phyloP scores from a whole-genome alignment of 2,888 invertebrate species.

The Phortica magna region DNA sequence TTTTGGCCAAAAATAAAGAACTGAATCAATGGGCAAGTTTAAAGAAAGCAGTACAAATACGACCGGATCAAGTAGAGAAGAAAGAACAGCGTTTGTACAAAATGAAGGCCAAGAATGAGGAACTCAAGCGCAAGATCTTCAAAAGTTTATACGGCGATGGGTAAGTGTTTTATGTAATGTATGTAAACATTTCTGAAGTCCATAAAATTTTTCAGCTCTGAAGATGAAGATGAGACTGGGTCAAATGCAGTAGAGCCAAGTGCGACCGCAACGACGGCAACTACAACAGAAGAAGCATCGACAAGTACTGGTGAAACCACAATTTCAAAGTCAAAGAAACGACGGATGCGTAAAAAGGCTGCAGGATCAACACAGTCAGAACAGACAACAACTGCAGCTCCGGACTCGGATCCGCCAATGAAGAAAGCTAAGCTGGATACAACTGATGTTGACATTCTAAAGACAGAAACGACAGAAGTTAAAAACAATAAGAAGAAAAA shows the following conservation, averaged over 20 bases:
- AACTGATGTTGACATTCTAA: constrained; percentile 32
- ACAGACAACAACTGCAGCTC: constrained; percentile 34
- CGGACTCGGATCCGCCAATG: constrained; percentile 9
- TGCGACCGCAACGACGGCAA: neutral
- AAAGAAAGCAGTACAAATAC: constrained; percentile 89
- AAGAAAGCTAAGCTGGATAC: constrained; percentile 35
- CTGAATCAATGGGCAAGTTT: constrained; percentile 97
- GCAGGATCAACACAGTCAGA: constrained; percentile 41
- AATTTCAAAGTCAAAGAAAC: neutral
- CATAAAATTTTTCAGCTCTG: constrained; percentile 61
- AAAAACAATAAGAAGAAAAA: constrained; percentile 56
- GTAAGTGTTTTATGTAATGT: constrained; percentile 52
- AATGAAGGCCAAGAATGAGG: constrained; percentile 85
- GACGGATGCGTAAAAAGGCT: constrained; percentile 61
- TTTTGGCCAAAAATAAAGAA: constrained; percentile 94
- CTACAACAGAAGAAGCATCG: neutral
- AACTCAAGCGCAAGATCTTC: constrained; percentile 88
- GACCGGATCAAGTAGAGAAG: constrained; percentile 87
- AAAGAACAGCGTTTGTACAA: constrained; percentile 88
- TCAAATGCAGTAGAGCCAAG: neutral
- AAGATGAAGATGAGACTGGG: constrained; percentile 66
- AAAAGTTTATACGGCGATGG: constrained; percentile 84
- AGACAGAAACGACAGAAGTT: constrained; percentile 31
- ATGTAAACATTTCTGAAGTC: neutral
- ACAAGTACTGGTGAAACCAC: too few relatives aligned